phyloP scores from a whole-genome alignment of 2,888 invertebrate species.

The Apotomis capreana region DNA sequence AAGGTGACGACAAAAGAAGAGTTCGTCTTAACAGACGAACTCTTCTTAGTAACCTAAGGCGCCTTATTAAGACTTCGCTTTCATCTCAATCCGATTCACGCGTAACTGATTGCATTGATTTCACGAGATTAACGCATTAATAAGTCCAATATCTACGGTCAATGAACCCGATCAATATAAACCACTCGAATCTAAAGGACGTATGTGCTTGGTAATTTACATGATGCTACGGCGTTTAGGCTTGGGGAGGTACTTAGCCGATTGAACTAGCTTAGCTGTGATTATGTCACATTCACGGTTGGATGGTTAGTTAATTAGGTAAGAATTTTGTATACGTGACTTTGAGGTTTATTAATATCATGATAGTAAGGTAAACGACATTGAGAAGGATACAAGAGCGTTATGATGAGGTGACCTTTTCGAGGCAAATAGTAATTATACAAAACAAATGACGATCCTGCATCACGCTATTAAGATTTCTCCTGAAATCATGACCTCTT shows the following conservation, averaged over 20 bases:
- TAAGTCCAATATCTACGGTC: neutral
- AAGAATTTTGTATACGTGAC: neutral
- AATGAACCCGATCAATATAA: constrained; percentile 1
- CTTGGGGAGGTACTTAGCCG: neutral
- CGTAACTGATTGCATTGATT: constrained; percentile 10
- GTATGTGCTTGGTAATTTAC: neutral
- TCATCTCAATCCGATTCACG: neutral
- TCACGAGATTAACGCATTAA: constrained; percentile 9
- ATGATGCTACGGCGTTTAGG: neutral
- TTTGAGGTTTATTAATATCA: neutral
- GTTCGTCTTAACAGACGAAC: too few relatives aligned
- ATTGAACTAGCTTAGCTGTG: neutral
- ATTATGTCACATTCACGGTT: neutral
- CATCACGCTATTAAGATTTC: too few relatives aligned
- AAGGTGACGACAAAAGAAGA: too few relatives aligned
- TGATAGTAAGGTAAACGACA: neutral
- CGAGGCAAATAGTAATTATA: too few relatives aligned
- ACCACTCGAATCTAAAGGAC: neutral
- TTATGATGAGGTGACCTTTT: too few relatives aligned
- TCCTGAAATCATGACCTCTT: too few relatives aligned
- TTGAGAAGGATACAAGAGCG: too few relatives aligned
- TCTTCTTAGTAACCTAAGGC: neutral
- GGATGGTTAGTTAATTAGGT: neutral
- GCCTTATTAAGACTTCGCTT: neutral
- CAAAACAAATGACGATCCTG: too few relatives aligned